phyloP scores from a whole-genome alignment of 2,888 invertebrate genomes.

The Parnassius smintheus region DNA sequence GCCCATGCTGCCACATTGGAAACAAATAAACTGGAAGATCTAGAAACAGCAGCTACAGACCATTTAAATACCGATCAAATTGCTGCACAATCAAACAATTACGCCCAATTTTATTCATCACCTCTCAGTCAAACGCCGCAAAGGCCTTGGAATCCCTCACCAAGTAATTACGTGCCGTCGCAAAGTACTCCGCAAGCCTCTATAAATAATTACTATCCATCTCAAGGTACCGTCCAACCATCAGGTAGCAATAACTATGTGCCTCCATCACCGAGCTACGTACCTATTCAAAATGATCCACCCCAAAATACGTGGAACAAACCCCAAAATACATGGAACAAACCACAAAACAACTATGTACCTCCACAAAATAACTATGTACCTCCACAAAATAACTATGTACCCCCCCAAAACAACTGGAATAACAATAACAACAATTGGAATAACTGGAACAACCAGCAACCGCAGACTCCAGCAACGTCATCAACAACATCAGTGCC shows the following conservation, averaged over 20 bases:
- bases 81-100: constrained; percentile 42
- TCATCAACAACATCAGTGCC: constrained; percentile 52
- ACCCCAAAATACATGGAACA: constrained; percentile 36
- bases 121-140: constrained; percentile 35
- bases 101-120: constrained; percentile 42
- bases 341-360: constrained; percentile 37
- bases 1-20: constrained; percentile 53
- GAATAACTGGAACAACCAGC: constrained; percentile 25
- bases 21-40: constrained; percentile 47
- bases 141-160: constrained; percentile 37
- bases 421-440: constrained; percentile 34
- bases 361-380: constrained; percentile 38
- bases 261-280: constrained; percentile 34
- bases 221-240: constrained; percentile 24
- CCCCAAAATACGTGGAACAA: constrained; percentile 36
- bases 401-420: constrained; percentile 35
- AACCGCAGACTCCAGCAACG: constrained; percentile 23
- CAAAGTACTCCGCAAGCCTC: constrained; percentile 27
- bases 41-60: constrained; percentile 53
- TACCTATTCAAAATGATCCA: constrained; percentile 33
- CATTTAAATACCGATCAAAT: constrained; percentile 44
- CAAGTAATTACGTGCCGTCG: constrained; percentile 30
- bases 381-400: constrained; percentile 36
- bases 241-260: constrained; percentile 28
- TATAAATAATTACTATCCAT: constrained; percentile 28